Evolutionary conservation across 2,797 vertebrate species (phyloP).

Genomic region (Pangasius mekongensis): DNA sequence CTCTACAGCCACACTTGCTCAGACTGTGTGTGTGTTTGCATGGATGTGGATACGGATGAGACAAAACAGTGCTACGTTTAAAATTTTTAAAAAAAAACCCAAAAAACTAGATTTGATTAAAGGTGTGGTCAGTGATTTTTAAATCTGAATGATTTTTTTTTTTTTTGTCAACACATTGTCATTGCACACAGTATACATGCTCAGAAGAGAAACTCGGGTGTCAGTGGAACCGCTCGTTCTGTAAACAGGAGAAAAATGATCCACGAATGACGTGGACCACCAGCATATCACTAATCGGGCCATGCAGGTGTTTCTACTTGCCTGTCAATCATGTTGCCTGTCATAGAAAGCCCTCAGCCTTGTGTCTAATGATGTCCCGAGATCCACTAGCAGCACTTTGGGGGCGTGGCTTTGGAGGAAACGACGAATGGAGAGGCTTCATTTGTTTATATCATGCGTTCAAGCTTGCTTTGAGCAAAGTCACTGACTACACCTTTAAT

Average conservation of each 20-base stretch:
- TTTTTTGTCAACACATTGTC: not conserved
- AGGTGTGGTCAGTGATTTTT: not conserved
- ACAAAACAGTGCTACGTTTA: not conserved
- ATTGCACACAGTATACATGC: not conserved
- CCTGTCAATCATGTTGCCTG: not conserved
- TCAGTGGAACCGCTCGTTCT: not conserved
- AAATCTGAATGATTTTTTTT: not conserved
- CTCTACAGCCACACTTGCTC: constrained; percentile 13
- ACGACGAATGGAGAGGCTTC: not conserved
- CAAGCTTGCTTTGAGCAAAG: not conserved
- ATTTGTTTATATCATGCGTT: not conserved
- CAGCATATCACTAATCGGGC: not conserved
- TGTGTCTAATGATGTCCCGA: not conserved
- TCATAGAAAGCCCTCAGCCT: not conserved
- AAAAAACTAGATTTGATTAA: not conserved
- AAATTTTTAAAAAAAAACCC: too few relatives aligned
- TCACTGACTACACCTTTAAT: not conserved
- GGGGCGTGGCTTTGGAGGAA: not conserved
- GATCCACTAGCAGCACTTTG: not conserved
- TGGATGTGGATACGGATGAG: not conserved
- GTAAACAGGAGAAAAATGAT: not conserved
- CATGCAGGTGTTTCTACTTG: not conserved
- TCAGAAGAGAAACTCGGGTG: not conserved
- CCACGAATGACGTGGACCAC: not conserved
- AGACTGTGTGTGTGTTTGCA: not conserved